Base-by-base conservation (phyloP, 2,888 invertebrate genomes). In the Metallyticus violacea region DNA sequence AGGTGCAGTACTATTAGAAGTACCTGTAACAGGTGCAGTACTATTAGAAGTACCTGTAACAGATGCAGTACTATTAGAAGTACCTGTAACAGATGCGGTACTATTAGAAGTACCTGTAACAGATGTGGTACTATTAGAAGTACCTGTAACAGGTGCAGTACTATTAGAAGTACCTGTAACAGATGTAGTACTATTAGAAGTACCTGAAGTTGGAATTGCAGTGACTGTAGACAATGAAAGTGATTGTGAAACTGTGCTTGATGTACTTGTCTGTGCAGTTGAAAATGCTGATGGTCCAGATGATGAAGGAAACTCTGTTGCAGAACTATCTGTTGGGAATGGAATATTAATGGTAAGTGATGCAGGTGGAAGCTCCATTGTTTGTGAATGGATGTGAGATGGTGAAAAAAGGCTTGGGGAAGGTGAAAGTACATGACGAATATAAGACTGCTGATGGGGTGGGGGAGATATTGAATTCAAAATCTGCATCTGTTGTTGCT, bases 401-500 rank as follows among this genome's bases (percentile, higher is more conserved):
- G 40, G 15, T 15, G 40, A 62, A 15, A 62, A 62, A 15, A 62
- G 1, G 2, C 62, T 25, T n/a, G 77, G n/a, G 77, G 26, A 25
- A 7, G 77, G 27, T n/a, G 83, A 25, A 1, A 83, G n/a, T 62
- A 83, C 77, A 28, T 83, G 83, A 1, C 83, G 83, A 1, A 83
- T 26, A 25, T 76, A 83, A 4, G 83, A 15, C 7, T 83, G 83
- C 15, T 25, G 77, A 22, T 77, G 77, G 4, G 83, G 28, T 25
- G 83, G 83, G 6, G 83, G 77, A 77, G 77, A 29, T 7, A 93
- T 88, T 92, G 92, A 77, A 93, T 92, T 26, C 91, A 91, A 77
- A 7, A 83, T 25, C 7, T 83, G 83, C 76, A 77, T 29, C 26
- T 81, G 81, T 40, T 92, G 92, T 88, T 93, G 93, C 89, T 93